phyloP scores from a whole-genome alignment of 2,113 vertebrate genomes.

The Festucalex cinctus region DNA sequence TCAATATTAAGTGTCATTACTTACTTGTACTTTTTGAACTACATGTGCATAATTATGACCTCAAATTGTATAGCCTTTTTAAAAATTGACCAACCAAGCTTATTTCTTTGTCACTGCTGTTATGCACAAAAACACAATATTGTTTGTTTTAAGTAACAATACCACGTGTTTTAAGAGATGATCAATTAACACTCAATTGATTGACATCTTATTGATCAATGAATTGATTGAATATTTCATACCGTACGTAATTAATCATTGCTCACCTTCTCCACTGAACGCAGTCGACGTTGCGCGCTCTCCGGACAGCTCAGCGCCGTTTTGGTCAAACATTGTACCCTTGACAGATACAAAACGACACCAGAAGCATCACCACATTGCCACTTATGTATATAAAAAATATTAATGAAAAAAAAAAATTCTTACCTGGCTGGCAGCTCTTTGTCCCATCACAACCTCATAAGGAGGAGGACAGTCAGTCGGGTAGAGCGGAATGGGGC shows the following conservation, averaged over 20 bases:
- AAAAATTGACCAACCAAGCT: too few relatives aligned
- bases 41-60: too few relatives aligned
- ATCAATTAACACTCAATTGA: background rate
- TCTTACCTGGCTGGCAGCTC: constrained; percentile 84
- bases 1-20: too few relatives aligned
- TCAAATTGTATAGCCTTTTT: too few relatives aligned
- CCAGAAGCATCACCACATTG: constrained; percentile 37
- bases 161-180: background rate
- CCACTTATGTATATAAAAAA: background rate
- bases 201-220: background rate
- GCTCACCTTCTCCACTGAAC: constrained; percentile 81
- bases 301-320: constrained; percentile 80
- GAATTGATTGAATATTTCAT: background rate
- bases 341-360: constrained; percentile 49
- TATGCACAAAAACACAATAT: too few relatives aligned
- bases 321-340: constrained; percentile 85
- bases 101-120: too few relatives aligned
- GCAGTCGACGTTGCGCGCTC: constrained; percentile 86
- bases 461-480: constrained; percentile 94
- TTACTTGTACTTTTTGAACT: too few relatives aligned
- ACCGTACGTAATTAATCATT: background rate
- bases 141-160: too few relatives aligned
- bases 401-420: background rate
- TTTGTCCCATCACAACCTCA: constrained; percentile 90
- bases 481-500: constrained; percentile 88